Evolutionary conservation across 2,797 vertebrate genomes (phyloP), one percentile per base, ranked within the genome.

Genomic region (Sphaeramia orbicularis): DNA sequence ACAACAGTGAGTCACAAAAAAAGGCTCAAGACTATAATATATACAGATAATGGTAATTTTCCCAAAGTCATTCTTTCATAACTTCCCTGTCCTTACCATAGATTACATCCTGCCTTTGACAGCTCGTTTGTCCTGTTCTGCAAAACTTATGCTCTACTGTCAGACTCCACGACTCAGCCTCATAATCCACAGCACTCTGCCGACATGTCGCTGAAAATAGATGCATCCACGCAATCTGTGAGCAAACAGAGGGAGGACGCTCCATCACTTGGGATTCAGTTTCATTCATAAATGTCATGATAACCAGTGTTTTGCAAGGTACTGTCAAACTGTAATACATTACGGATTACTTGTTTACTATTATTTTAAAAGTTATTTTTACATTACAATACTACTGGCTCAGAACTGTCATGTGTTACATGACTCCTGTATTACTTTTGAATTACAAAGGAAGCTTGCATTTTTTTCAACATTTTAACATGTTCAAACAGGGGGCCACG

Each of bases 91-190:
- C n/a, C n/a, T 80, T 38, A 99, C 98, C 98, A 14, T 97, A 99
- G 89, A 99, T 98, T 1, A 99, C 97, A 71, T 99, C 97, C 87
- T 99, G 98, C 65, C 97, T 94, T 97, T 97, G 74, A 97, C 83
- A 2, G 94, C 94, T 54, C 91, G 91, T 63, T 97, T 99, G 73
- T 96, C 95, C 82, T 96, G 97, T 84, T 82, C 94, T 95, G 50
- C 95, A 96, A 88, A 98, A 99, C 2, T 87, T 59, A 13, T 95
- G 93, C 52, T 98, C 97, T 38, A 99, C 97, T 0, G 91, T 78
- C 36, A 95, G 91, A 80, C 96, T 99, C 98, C 98, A 99, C 0
- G 97, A 98, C 83, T 99, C 97, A 0, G 95, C 96, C 78, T 97
- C 95, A 68, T 96, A 96, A 32, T 97, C 96, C 50, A 74, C 87